Conservation (phyloP, 2,113 vertebrate species). For the Genyomyrus donnyi region DNA sequence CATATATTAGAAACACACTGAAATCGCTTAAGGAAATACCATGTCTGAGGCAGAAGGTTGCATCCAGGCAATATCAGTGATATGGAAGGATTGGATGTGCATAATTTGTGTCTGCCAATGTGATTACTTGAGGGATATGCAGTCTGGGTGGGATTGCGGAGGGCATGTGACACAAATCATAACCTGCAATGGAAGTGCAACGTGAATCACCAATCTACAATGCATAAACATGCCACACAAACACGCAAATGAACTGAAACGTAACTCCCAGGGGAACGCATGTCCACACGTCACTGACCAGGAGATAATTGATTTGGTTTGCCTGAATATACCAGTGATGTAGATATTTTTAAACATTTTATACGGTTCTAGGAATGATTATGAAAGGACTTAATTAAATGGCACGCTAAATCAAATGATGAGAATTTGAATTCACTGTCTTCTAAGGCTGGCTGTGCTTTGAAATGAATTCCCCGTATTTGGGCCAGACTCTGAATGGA, state of each 20-base stretch:
- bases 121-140: not conserved
- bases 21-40: slow-evolving; percentile 1
- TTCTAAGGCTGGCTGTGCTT: not conserved
- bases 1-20: not conserved
- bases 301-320: not conserved
- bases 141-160: slow-evolving; percentile 4
- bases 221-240: not conserved
- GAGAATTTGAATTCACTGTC: not conserved
- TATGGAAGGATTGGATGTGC: not conserved
- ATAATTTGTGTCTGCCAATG: slow-evolving; percentile 1
- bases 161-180: not conserved
- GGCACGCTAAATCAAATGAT: not conserved
- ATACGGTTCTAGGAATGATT: not conserved
- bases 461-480: not conserved
- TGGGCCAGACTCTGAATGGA: not conserved
- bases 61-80: not conserved
- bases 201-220: not conserved
- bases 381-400: not conserved
- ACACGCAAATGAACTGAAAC: not conserved
- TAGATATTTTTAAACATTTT: not conserved
- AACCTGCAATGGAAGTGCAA: not conserved
- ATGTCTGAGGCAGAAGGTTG: not conserved
- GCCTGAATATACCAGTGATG: not conserved
- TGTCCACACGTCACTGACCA: not conserved
- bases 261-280: not conserved